These are phyloP conservation scores for Reticulitermes lucifugus DNA, from an alignment of 2,888 invertebrate species.

Conservation along the genomic window DNA sequence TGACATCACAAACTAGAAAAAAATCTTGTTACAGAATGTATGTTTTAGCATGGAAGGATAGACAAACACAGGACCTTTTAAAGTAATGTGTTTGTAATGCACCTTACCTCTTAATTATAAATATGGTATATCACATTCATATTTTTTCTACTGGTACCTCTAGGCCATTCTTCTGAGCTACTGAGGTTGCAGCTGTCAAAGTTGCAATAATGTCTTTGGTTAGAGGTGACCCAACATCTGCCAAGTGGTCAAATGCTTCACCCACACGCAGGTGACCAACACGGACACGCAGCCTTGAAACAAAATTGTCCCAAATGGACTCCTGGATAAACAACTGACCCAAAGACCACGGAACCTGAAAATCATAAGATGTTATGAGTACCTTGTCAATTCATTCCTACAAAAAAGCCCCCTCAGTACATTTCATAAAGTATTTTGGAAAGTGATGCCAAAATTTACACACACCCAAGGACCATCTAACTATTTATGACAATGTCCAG, in stretches of 20 bases:
- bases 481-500: too few relatives aligned
- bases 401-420: too few relatives aligned
- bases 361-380: constrained; percentile 35
- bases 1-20: too few relatives aligned
- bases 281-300: constrained; percentile 63
- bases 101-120: not conserved
- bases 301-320: constrained; percentile 64
- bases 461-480: too few relatives aligned
- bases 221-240: constrained; percentile 64
- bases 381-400: too few relatives aligned
- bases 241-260: constrained; percentile 62
- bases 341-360: constrained; percentile 67
- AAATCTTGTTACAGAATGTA: too few relatives aligned
- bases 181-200: constrained; percentile 56
- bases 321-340: constrained; percentile 68
- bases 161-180: constrained; percentile 50
- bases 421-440: too few relatives aligned
- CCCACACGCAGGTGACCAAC: constrained; percentile 63
- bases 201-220: constrained; percentile 59
- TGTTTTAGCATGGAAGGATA: too few relatives aligned
- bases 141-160: constrained; percentile 55
- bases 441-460: too few relatives aligned
- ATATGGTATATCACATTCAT: constrained; percentile 40
- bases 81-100: not conserved
- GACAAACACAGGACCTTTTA: too few relatives aligned